Evolutionary conservation across 2,888 invertebrate species (phyloP).

Genomic region (Philhelius pedissequus): DNA sequence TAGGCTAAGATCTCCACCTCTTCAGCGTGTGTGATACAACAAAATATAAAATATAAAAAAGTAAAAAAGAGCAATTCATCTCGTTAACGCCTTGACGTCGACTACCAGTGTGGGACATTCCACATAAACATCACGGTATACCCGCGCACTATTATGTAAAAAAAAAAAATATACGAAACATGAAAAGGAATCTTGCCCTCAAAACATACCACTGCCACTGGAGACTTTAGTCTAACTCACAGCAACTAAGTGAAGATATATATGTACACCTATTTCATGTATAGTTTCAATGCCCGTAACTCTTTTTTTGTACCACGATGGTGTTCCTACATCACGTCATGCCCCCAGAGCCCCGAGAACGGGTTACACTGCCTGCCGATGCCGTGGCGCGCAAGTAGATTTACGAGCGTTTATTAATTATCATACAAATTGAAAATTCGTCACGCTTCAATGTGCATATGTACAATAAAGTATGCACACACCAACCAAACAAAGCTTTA

Average conservation of each 20-base stretch:
- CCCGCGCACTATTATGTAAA: neutral
- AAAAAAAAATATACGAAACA: slow-evolving; percentile 24
- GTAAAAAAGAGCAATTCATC: slow-evolving; percentile 49
- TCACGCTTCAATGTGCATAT: slow-evolving; percentile 66
- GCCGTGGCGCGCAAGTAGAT: slow-evolving; percentile 59
- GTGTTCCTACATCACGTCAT: slow-evolving; percentile 52
- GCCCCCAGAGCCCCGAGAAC: slow-evolving; percentile 53
- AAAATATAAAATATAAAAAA: neutral
- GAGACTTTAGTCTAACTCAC: slow-evolving; percentile 41
- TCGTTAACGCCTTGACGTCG: slow-evolving; percentile 64
- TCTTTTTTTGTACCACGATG: slow-evolving; percentile 24
- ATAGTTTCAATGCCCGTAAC: slow-evolving; percentile 43
- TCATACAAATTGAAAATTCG: slow-evolving; percentile 72
- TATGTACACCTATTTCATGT: neutral
- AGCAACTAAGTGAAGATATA: neutral
- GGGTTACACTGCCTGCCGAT: slow-evolving; percentile 42
- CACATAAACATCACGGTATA: neutral
- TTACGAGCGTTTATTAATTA: slow-evolving; percentile 71
- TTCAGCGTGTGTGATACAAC: slow-evolving; percentile 16
- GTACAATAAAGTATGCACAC: neutral
- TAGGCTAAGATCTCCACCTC: slow-evolving; percentile 56
- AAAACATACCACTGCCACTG: slow-evolving; percentile 53
- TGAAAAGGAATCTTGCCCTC: slow-evolving; percentile 62
- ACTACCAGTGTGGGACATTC: slow-evolving; percentile 47
- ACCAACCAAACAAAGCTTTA: slow-evolving; percentile 10